Evolutionary conservation across 2,113 vertebrate genomes (phyloP), one percentile per base, ranked within the genome.

Genomic region (Petrocephalus zakoni): DNA sequence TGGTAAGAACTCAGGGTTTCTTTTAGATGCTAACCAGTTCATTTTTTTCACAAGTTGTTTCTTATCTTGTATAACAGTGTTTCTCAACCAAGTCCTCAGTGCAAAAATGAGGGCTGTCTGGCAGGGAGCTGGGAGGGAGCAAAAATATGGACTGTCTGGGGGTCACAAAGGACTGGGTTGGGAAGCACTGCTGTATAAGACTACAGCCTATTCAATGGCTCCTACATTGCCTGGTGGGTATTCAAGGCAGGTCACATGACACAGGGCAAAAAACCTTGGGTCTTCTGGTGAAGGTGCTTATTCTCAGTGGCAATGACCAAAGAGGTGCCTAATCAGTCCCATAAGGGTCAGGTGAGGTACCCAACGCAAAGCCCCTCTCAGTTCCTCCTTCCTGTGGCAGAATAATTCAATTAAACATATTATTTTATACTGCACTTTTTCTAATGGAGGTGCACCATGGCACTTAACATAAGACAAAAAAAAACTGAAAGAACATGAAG

Each of bases 1-100:
- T 34, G 98, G 98, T 99, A 94, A 95, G 92, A 34, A 75, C 2
- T 1, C 19, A 0, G 34, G 55, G 17, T 19, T 53, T 56, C 5
- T 56, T 22, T 52, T 49, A 29, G 10, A 53, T 21, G 51, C 6
- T 82, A 4, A 22, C 22, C 22, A 10, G 64, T 4, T 29, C 3
- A 19, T 61, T 61, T 61, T 58, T 2, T 1, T 19, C 56, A 58
- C 56, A 58, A 58, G 7, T 19, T 22, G 6, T 5, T 8, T 52
- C 10, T 53, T 53, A 53, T 9, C 21, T 0, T 61, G 8, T 25
- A 10, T 61, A 61, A 61, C 0, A 4, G 58, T n/a, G 58, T 61
- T 10, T 61, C 22, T 7, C 8, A 61, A 1, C n/a, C 9, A 1
- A 2, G n/a, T 25, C n/a, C 9, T 25, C n/a, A 64, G n/a, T 64